Conservation (phyloP, 2,113 vertebrate species). For the Etheostoma cragini region DNA sequence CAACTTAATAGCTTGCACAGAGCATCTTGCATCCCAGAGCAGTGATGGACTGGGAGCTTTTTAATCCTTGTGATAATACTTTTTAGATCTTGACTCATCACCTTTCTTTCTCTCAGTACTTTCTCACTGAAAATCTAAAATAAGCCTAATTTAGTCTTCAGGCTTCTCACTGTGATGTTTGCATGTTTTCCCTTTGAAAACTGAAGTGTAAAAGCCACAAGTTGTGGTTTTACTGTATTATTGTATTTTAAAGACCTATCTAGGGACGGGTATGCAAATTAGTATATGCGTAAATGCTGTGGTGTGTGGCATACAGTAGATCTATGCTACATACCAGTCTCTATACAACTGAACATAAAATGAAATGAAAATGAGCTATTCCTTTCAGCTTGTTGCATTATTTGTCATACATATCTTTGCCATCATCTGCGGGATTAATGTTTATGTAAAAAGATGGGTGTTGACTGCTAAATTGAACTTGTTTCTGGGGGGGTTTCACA, state of each 20-base stretch:
- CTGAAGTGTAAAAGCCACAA: neutral
- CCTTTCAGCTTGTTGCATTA: neutral
- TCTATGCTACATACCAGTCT: too few species aligned
- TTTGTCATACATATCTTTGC: neutral
- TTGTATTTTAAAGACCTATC: too few species aligned
- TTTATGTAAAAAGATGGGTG: neutral
- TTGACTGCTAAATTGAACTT: neutral
- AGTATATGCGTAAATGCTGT: too few species aligned
- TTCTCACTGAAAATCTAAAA: neutral
- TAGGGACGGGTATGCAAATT: too few species aligned
- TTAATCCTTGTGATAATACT: constrained; percentile 17
- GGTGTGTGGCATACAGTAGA: too few species aligned
- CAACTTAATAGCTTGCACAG: constrained; percentile 12
- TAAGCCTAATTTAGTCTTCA: neutral
- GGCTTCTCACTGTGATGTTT: constrained; percentile 1
- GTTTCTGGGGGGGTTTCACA: neutral
- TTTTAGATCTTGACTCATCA: constrained; percentile 31
- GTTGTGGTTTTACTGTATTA: neutral
- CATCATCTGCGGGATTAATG: neutral
- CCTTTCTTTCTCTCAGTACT: neutral
- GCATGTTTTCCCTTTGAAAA: neutral
- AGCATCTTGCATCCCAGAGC: constrained; percentile 2
- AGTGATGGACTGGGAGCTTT: constrained; percentile 4
- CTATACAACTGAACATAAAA: too few species aligned
- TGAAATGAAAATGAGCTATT: too few species aligned